Conservation (phyloP, 2,113 vertebrate species). For the Aspiorhynchus laticeps region DNA sequence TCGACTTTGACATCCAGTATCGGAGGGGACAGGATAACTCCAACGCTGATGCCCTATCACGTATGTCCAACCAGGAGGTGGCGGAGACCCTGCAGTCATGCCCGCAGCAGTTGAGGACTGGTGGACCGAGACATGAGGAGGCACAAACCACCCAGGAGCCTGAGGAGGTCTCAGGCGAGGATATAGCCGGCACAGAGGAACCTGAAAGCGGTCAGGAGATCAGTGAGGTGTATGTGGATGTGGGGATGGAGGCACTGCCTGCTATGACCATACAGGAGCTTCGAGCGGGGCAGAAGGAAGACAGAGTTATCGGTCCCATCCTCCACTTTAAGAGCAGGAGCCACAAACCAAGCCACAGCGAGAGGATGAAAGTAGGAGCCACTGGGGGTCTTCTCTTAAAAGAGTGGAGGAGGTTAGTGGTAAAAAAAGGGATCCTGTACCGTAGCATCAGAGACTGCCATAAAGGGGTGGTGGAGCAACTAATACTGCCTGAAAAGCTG, state of each 20-base stretch:
- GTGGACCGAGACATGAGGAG: background rate
- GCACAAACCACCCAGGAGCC: too few relatives aligned
- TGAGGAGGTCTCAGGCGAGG: too few relatives aligned
- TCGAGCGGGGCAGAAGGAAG: too few relatives aligned
- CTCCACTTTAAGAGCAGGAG: too few relatives aligned
- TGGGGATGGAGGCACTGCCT: too few relatives aligned
- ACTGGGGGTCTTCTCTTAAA: constrained; percentile 11
- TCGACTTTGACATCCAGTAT: background rate
- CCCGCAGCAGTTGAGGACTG: background rate
- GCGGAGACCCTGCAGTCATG: background rate
- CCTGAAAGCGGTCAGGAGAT: too few relatives aligned
- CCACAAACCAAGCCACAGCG: too few relatives aligned
- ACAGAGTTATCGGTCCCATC: too few relatives aligned
- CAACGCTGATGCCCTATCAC: background rate
- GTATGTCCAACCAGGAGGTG: background rate
- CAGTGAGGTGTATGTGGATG: too few relatives aligned
- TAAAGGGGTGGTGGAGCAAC: constrained; percentile 15
- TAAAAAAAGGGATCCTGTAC: constrained; percentile 15
- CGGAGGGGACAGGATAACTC: background rate
- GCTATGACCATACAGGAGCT: too few relatives aligned
- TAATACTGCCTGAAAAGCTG: constrained; percentile 23
- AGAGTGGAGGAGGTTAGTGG: constrained; percentile 31
- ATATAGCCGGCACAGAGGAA: too few relatives aligned
- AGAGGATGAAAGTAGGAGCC: background rate
- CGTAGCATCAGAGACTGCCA: background rate